phyloP scores from a whole-genome alignment of 2,797 vertebrate genomes.

The Tadarida brasiliensis region DNA sequence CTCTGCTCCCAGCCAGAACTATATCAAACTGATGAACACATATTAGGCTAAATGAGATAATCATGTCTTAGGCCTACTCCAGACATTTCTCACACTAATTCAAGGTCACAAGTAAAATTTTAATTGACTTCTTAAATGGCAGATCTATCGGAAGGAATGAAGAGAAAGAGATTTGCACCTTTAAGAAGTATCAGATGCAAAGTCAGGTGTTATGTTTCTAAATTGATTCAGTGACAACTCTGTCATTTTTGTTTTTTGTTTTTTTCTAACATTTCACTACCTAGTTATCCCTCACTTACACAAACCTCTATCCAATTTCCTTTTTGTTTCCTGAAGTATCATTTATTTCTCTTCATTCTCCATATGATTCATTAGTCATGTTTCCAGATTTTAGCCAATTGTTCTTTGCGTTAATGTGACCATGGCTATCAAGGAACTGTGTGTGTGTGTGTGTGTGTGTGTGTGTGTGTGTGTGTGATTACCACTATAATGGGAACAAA shows the following conservation, averaged over 20 bases:
- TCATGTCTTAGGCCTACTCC: not conserved
- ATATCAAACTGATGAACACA: not conserved
- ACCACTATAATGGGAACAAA: not conserved
- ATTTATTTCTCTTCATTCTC: not conserved
- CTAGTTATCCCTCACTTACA: not conserved
- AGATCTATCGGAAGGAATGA: not conserved
- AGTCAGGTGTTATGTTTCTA: not conserved
- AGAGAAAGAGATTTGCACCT: not conserved
- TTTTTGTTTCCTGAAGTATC: not conserved
- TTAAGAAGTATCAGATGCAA: not conserved
- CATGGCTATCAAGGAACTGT: not conserved
- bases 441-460: not conserved
- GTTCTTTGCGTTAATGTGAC: not conserved
- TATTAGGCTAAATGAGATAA: not conserved
- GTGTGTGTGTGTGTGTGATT: not conserved
- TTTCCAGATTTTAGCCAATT: not conserved
- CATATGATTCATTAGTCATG: not conserved
- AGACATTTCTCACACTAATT: conserved; percentile 4
- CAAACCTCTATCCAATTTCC: not conserved
- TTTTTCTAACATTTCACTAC: not conserved
- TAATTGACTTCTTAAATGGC: conserved; percentile 8
- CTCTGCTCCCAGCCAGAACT: not conserved
- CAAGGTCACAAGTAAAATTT: not conserved
- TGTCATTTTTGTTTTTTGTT: not conserved
- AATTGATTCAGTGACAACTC: not conserved